Evolutionary conservation across 2,888 invertebrate genomes (phyloP).

Genomic region (Xestobium rufovillosum): DNA sequence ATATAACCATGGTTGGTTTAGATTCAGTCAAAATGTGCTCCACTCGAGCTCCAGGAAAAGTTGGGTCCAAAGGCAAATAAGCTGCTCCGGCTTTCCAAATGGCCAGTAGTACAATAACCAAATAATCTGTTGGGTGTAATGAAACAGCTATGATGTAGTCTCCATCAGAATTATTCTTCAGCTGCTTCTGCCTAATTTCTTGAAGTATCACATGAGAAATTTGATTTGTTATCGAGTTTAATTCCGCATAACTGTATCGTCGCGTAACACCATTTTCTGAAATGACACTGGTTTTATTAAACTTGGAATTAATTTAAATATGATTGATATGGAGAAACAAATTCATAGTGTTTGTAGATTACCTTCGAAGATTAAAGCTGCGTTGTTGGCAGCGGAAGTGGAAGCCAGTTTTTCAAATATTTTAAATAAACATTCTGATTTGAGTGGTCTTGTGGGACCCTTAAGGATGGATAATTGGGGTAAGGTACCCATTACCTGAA

Average conservation of each 20-base stretch:
- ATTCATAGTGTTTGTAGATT: conserved; percentile 22
- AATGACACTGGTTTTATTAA: conserved; percentile 5
- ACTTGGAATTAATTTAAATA: background rate
- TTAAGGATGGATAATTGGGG: conserved; percentile 65
- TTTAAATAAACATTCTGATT: conserved; percentile 49
- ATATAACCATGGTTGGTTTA: conserved; percentile 60
- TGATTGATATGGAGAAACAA: background rate
- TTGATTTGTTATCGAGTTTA: conserved; percentile 51
- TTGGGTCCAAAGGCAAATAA: conserved; percentile 74
- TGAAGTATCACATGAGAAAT: conserved; percentile 49
- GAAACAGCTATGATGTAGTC: conserved; percentile 71
- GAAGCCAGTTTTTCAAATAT: conserved; percentile 53
- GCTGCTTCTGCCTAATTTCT: conserved; percentile 36
- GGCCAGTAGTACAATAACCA: conserved; percentile 61
- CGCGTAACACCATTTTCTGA: conserved; percentile 31
- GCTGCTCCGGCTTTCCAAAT: conserved; percentile 78
- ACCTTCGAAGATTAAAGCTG: conserved; percentile 59
- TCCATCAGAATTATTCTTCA: conserved; percentile 55
- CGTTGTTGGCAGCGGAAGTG: conserved; percentile 44
- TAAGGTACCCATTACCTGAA: conserved; percentile 61
- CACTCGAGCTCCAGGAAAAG: conserved; percentile 62
- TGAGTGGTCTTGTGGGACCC: conserved; percentile 50
- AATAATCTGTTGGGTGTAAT: conserved; percentile 65
- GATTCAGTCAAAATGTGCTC: conserved; percentile 70
- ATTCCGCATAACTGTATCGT: conserved; percentile 46